Conservation (phyloP, 2,888 invertebrate genomes). For the Matsumyia berberina region DNA sequence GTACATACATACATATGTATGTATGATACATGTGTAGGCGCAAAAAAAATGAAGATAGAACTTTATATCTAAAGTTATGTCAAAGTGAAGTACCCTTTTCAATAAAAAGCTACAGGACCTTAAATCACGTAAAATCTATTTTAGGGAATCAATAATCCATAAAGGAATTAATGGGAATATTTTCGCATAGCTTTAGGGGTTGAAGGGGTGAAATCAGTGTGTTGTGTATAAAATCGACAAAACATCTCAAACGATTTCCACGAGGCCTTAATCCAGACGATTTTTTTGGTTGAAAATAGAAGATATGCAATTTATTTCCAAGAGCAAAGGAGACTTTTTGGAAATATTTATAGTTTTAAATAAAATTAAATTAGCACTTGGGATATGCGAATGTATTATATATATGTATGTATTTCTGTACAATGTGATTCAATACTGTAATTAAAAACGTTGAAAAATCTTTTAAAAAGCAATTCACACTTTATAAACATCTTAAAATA, state of each 20-base stretch:
- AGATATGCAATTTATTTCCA: not conserved
- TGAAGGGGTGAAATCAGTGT: conserved; percentile 8
- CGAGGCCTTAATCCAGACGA: conserved; percentile 1
- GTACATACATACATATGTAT: not conserved
- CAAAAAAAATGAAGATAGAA: not conserved
- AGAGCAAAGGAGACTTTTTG: not conserved
- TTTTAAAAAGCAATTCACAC: no score
- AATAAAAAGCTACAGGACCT: not conserved
- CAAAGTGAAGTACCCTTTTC: not conserved
- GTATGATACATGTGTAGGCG: not conserved
- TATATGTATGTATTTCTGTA: no score
- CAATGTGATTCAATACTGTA: no score
- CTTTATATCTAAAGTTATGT: not conserved
- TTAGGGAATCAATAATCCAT: conserved; percentile 32
- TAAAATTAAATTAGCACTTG: not conserved
- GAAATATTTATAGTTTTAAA: not conserved
- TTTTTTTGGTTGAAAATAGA: conserved; percentile 18
- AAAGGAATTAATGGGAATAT: conserved; percentile 27
- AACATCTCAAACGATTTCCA: conserved; percentile 10
- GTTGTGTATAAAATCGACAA: conserved; percentile 6
- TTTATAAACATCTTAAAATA: no score
- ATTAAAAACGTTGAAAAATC: no score
- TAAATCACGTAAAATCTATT: conserved; percentile 20
- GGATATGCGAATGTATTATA: no score
- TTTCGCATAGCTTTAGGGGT: not conserved